Conservation (phyloP, 1,140 invertebrate genomes). For the Frieseomelitta varia region DNA sequence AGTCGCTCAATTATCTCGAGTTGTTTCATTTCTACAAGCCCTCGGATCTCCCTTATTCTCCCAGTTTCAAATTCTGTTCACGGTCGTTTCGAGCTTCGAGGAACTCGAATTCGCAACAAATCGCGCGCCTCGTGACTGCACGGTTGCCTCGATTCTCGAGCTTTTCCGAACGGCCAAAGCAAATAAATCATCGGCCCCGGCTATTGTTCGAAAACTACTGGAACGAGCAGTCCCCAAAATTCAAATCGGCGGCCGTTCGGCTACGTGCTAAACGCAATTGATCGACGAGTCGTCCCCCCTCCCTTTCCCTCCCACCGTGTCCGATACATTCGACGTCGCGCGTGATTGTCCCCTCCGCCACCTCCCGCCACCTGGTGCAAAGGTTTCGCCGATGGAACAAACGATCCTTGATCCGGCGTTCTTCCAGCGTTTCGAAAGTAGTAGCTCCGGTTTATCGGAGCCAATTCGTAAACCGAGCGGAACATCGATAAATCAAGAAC, state of each 20-base stretch:
- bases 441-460: background rate
- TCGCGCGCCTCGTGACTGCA: background rate
- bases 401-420: constrained; percentile 20
- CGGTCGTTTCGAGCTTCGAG: no score
- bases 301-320: background rate
- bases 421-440: constrained; percentile 15
- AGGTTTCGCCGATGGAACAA: background rate
- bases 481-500: constrained; percentile 22
- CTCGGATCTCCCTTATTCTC: no score
- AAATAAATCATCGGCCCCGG: background rate
- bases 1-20: background rate
- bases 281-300: background rate
- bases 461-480: background rate
- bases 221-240: background rate
- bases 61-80: no score
- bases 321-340: background rate
- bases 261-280: background rate
- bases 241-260: background rate
- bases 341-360: background rate
- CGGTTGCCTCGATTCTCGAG: background rate
- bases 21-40: no score
- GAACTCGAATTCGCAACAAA: background rate
- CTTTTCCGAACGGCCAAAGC: background rate
- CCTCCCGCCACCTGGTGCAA: background rate
- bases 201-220: background rate